Base-by-base conservation (phyloP, 2,888 invertebrate species). In the Ennomos quercinarius region DNA sequence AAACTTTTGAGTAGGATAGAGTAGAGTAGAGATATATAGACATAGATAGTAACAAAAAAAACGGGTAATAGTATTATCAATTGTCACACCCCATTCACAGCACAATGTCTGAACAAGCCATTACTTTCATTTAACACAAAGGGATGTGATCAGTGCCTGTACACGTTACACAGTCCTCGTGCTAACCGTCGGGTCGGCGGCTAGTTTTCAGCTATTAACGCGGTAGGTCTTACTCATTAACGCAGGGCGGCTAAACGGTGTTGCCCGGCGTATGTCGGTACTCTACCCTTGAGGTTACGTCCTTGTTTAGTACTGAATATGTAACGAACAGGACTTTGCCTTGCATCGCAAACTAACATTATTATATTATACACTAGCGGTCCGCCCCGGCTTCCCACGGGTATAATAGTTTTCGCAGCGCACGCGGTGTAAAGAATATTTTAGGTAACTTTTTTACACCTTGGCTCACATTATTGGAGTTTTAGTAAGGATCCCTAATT, bases 181-280 rank as follows among this genome's bases (percentile, higher is more conserved):
- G 84, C 83, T 85, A 85, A 84, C 76, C 67, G 75, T 50, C 78
- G 71, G 84, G 74, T 82, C 78, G 85, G 80, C 89, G 89, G 88
- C 87, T 87, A 87, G 91, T 91, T 89, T 84, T 89, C 86, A 89
- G 73, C 80, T 81, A 89, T 92, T 92, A 91, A 80, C 91, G 85
- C 81, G 68, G 87, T 90, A 86, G 86, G 89, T 84, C 88, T 83
- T 87, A 79, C 88, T 90, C 72, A 90, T 92, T 92, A 92, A 83
- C 91, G 82, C 73, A 72, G 77, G 72, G 69, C 71, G 78, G 86
- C 91, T 92, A 92, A 92, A 83, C 74, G 84, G 76, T 76, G 74
- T 83, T 77, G 84, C 77, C 76, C 81, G 84, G 71, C 78, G 70
- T 68, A 67, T 68, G 70, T 71, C 74, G 56, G 71, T 73, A 68